Base-by-base conservation (phyloP, 2,888 invertebrate genomes). In the Dorcus parallelipipedus region DNA sequence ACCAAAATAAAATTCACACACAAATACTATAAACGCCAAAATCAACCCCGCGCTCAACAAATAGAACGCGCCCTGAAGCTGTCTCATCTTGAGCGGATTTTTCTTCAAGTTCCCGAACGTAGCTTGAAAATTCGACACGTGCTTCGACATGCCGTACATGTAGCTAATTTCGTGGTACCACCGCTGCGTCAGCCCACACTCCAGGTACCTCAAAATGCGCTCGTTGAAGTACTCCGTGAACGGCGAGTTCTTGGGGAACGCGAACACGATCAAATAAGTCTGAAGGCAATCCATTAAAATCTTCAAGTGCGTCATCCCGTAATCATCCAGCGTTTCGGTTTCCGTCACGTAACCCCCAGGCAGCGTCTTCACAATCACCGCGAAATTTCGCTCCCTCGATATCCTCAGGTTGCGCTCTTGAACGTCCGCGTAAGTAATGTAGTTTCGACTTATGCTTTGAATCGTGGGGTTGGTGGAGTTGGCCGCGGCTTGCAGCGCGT, bases 241-340 rank as follows among this genome's bases (percentile, higher is more conserved):
- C 0, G 68, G 68, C 2, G 67, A 68, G 49, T 69, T 63, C 26
- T 53, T 62, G 39, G 50, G 58, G 33, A 69, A 45, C 9, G 60
- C 62, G 49, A 67, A 57, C 9, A 65, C 59, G n/a, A 62, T 56
- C 47, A 65, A 64, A 50, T 59, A 52, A 7, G 17, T 59, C 9
- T 53, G 54, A 3, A 64, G 53, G 53, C 68, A 68, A 14, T 59
- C 54, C 3, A 54, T 58, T 23, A 68, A 48, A 7, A 63, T 20
- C 33, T 60, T 62, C 54, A 67, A 45, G 38, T 67, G 54, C 33
- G 20, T 54, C 20, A 17, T n/a, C 14, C 60, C 62, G 43, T 62
- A 63, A 14, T 54, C 53, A 49, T 67, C 67, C 10, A 68, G 49
- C 14, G 56, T 60, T 42, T 65, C 64, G 8, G 60, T 57, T 20